Evolutionary conservation across 2,888 invertebrate species (phyloP).

Genomic region (Caenorhabditis auriculariae): DNA sequence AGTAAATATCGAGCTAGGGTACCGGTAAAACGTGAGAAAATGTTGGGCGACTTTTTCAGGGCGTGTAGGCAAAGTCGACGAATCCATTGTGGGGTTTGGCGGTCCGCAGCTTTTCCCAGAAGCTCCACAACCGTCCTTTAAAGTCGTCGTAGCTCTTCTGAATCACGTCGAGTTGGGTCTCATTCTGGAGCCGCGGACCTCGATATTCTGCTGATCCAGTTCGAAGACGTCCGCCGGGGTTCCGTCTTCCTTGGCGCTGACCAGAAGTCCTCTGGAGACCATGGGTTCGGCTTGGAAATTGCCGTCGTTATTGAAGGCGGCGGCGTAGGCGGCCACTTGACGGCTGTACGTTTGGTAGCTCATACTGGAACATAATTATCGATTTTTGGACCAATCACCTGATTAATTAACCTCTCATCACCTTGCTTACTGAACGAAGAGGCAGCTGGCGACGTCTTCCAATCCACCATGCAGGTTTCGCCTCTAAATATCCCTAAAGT

Average conservation of each 20-base stretch:
- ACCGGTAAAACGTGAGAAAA: too few relatives aligned
- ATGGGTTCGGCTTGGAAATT: slow-evolving; percentile 1
- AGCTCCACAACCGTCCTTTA: slow-evolving; percentile 5
- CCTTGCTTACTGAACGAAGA: slow-evolving; percentile 17
- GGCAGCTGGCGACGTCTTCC: slow-evolving; percentile 16
- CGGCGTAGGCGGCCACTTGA: slow-evolving; percentile 23
- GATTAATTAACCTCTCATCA: slow-evolving; percentile 8
- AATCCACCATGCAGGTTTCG: slow-evolving; percentile 15
- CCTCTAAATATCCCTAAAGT: too few relatives aligned
- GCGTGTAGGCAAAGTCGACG: slow-evolving; percentile 22
- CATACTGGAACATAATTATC: slow-evolving; percentile 4
- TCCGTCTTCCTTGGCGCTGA: slow-evolving; percentile 21
- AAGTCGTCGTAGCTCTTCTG: slow-evolving; percentile 5
- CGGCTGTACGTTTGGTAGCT: slow-evolving; percentile 11
- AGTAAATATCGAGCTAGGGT: too few relatives aligned
- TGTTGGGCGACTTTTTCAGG: too few relatives aligned
- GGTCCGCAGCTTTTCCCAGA: slow-evolving; percentile 10
- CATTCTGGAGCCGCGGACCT: too few relatives aligned
- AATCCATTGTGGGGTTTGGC: neutral
- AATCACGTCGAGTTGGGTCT: slow-evolving; percentile 1
- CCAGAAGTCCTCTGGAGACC: slow-evolving; percentile 10
- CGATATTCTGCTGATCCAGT: neutral
- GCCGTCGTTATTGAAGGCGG: slow-evolving; percentile 19
- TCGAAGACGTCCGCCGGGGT: slow-evolving; percentile 13
- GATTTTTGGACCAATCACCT: neutral